phyloP scores from a whole-genome alignment of 2,888 invertebrate species.

The Girardia tigrina region DNA sequence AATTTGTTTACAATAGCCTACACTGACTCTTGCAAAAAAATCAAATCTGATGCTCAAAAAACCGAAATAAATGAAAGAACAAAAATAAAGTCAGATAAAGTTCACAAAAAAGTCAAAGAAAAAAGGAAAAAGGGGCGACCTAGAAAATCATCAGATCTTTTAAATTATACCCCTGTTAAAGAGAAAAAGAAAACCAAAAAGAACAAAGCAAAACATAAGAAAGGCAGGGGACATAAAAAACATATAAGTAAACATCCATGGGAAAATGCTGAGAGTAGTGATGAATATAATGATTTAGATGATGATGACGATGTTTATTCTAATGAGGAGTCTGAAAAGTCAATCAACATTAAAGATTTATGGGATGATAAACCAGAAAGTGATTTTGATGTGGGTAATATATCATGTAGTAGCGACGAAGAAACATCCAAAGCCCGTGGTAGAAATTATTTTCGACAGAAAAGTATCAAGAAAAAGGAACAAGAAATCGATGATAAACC shows the following conservation, averaged over 20 bases:
- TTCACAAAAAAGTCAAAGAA: background rate
- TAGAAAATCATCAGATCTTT: background rate
- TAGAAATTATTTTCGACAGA: slow-evolving; percentile 35
- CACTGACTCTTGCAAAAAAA: slow-evolving; percentile 28
- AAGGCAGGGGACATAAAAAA: slow-evolving; percentile 8
- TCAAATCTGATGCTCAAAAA: slow-evolving; percentile 9
- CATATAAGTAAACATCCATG: slow-evolving; percentile 30
- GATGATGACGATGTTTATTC: slow-evolving; percentile 35
- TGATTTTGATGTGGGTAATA: slow-evolving; percentile 32
- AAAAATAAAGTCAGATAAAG: background rate
- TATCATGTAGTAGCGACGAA: slow-evolving; percentile 16
- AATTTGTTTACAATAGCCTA: slow-evolving; percentile 28
- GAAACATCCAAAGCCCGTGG: slow-evolving; percentile 32
- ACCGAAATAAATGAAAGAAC: background rate
- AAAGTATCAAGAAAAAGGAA: slow-evolving; percentile 25
- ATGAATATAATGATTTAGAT: slow-evolving; percentile 30
- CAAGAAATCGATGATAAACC: slow-evolving; percentile 23
- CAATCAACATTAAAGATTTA: slow-evolving; percentile 15
- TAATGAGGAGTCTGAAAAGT: slow-evolving; percentile 33
- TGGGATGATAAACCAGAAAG: slow-evolving; percentile 36
- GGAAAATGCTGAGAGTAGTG: slow-evolving; percentile 31
- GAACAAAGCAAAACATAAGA: slow-evolving; percentile 17
- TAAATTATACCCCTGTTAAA: background rate
- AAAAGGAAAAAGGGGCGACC: background rate
- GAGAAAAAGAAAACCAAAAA: background rate